Base-by-base conservation (phyloP, 2,888 invertebrate species). In the Drosophila setosimentum region DNA sequence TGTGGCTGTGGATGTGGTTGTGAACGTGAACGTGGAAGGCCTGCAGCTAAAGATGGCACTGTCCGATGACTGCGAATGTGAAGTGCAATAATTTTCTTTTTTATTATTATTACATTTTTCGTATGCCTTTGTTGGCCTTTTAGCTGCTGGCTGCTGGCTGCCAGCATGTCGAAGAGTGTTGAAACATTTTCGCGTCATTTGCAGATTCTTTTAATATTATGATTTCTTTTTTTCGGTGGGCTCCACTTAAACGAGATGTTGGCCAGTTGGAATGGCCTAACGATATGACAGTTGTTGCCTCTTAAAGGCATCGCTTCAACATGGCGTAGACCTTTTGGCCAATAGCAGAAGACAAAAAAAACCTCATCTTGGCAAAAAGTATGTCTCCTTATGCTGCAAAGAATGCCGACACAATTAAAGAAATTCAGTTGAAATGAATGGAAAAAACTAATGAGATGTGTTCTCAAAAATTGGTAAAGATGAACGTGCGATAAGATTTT, bases 181-280 rank as follows among this genome's bases (percentile, higher is more conserved):
- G 91, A 87, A 91, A 78, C 90, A 91, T 87, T 87, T 90, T 69
- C 87, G 91, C 87, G 83, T 91, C 90, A 91, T 87, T 87, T 91
- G 85, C 87, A 88, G 90, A 91, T 91, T 91, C 87, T 85, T 91
- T 83, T 83, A 90, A 85, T 91, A 91, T 87, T 85, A 78, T 89
- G 73, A 81, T 69, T 72, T 81, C 70, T 67, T 21, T 33, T 53
- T 55, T 55, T 37, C n/a, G 82, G 68, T 68, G 68, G 53, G 68
- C 74, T 40, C 53, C 71, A 67, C 69, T 68, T 82, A 87, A 87
- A 75, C 75, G 86, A 89, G 90, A 84, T 83, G 76, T 82, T 54
- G 64, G 58, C 62, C 65, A 40, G 27, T n/a, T 29, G 60, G 66
- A 77, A 83, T 77, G 65, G 77, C 54, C 81, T 64, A 68, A 83